Conservation (phyloP, 2,797 vertebrate genomes). For the Anguilla marmorata region DNA sequence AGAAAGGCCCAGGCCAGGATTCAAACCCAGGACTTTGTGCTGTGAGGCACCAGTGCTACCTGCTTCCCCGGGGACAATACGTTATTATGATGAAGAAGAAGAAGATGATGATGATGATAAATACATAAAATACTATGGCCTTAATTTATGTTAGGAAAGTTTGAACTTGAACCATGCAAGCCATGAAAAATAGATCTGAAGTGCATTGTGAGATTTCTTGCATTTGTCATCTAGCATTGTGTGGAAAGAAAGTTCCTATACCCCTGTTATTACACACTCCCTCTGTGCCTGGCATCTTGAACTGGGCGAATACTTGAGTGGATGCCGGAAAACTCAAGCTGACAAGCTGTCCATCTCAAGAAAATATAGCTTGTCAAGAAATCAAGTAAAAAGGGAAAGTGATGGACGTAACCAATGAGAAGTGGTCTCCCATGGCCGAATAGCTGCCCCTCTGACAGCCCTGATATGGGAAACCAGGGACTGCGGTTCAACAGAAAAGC, state of each 20-base stretch:
- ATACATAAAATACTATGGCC: neutral
- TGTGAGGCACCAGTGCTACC: too few relatives aligned
- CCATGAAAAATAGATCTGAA: neutral
- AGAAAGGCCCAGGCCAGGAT: too few relatives aligned
- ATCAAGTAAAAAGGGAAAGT: neutral
- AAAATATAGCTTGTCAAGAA: slow-evolving; percentile 21
- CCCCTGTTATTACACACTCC: neutral
- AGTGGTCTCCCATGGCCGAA: slow-evolving; percentile 7
- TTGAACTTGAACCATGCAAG: neutral
- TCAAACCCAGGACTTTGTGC: too few relatives aligned
- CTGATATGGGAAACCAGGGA: slow-evolving; percentile 47
- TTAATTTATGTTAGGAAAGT: neutral
- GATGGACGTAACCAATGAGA: slow-evolving; percentile 10
- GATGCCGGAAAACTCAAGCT: neutral
- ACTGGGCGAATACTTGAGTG: neutral
- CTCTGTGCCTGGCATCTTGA: neutral
- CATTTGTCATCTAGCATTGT: neutral
- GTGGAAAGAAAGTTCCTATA: neutral
- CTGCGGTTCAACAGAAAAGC: slow-evolving; percentile 65
- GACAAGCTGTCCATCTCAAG: slow-evolving; percentile 23
- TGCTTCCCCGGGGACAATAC: too few relatives aligned
- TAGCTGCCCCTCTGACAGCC: slow-evolving; percentile 25
- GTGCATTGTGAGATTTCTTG: neutral
- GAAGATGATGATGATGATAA: neutral
- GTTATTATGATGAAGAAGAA: neutral